Evolutionary conservation across 2,113 vertebrate genomes (phyloP).

Genomic region (Neodontobutis hainanensis): DNA sequence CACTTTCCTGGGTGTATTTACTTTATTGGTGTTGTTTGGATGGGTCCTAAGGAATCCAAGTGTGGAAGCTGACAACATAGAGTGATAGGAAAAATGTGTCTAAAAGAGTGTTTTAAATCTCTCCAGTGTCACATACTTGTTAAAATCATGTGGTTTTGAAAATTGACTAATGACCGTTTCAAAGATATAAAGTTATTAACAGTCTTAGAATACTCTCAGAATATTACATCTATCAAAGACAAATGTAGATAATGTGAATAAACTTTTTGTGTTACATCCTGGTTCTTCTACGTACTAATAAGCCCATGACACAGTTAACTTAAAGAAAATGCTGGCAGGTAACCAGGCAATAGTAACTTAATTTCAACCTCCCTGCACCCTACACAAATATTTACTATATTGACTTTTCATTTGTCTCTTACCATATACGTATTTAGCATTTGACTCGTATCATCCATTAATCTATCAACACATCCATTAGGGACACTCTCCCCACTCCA

Average conservation of each 20-base stretch:
- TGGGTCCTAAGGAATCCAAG: constrained; percentile 36
- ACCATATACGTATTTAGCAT: constrained; percentile 56
- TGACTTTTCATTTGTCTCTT: constrained; percentile 71
- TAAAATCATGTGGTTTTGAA: background rate
- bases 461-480: constrained; percentile 71
- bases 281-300: constrained; percentile 20
- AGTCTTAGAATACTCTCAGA: too few relatives aligned
- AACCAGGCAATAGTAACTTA: constrained; percentile 53
- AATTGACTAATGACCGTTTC: too few relatives aligned
- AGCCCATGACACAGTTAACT: constrained; percentile 41
- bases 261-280: constrained; percentile 16
- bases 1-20: constrained; percentile 47
- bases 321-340: constrained; percentile 47
- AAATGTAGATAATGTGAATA: background rate
- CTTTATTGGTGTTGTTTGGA: constrained; percentile 41
- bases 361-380: constrained; percentile 58
- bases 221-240: background rate
- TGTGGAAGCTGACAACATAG: constrained; percentile 19
- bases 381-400: constrained; percentile 71
- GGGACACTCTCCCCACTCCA: constrained; percentile 65
- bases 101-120: constrained; percentile 22
- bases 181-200: too few relatives aligned
- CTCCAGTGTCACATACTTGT: constrained; percentile 16
- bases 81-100: constrained; percentile 7
- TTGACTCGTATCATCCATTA: constrained; percentile 71